Evolutionary conservation across 2,113 vertebrate genomes (phyloP).

Genomic region (Halcyon senegalensis): DNA sequence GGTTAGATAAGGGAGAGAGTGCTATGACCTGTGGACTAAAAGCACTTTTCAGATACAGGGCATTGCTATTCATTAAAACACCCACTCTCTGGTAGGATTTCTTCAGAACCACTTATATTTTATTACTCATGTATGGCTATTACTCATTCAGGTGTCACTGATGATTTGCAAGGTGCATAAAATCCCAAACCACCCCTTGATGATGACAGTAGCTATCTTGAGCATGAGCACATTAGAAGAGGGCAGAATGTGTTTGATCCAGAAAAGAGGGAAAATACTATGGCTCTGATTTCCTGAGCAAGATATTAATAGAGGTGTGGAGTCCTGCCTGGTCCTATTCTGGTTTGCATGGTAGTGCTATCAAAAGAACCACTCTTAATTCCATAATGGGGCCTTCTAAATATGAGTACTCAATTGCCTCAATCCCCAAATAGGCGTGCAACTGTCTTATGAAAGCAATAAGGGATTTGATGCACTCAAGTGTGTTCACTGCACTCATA

Average conservation of each 20-base stretch:
- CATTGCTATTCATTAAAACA: slow-evolving; percentile 56
- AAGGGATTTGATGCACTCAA: not conserved
- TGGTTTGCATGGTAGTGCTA: not conserved
- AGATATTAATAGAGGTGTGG: not conserved
- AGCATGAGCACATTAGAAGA: not conserved
- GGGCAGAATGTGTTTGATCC: not conserved
- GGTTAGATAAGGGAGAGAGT: slow-evolving; percentile 2
- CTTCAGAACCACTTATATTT: slow-evolving; percentile 55
- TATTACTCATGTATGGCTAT: slow-evolving; percentile 44
- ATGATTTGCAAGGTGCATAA: slow-evolving; percentile 16
- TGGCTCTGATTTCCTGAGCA: slow-evolving; percentile 2
- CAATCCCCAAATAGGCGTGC: not conserved
- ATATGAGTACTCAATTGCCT: not conserved
- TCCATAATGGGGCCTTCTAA: not conserved
- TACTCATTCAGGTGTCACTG: slow-evolving; percentile 25
- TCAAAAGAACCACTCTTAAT: not conserved
- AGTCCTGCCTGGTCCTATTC: not conserved
- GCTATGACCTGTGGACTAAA: slow-evolving; percentile 34
- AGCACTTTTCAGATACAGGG: not conserved
- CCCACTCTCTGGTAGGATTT: slow-evolving; percentile 55
- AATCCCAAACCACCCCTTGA: slow-evolving; percentile 22
- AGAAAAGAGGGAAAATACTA: slow-evolving; percentile 7
- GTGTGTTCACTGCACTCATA: not conserved
- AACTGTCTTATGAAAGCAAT: not conserved
- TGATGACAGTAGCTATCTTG: not conserved